These are phyloP conservation scores for Hyposoter didymator DNA, from an alignment of 2,888 invertebrate species.

Conservation along the genomic window DNA sequence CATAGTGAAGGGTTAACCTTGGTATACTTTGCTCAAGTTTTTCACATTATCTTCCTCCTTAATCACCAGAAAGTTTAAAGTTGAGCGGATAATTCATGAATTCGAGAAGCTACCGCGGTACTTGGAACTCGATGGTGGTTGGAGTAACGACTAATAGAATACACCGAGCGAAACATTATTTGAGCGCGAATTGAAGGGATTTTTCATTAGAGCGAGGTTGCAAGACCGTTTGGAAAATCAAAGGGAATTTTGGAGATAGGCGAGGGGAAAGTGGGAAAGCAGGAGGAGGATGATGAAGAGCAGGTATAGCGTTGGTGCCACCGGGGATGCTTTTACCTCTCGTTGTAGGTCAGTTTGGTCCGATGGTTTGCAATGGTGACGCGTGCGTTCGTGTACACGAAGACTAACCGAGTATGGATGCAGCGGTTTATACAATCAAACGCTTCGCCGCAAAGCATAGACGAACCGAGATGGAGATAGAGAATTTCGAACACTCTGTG, in stretches of 20 bases:
- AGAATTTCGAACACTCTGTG: constrained; percentile 40
- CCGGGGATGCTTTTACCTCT: constrained; percentile 3
- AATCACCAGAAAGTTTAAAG: neutral
- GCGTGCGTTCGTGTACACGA: constrained; percentile 5
- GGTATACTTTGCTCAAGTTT: neutral
- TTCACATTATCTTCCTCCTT: constrained; percentile 12
- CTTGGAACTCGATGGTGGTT: neutral
- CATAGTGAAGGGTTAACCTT: neutral
- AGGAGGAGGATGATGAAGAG: neutral
- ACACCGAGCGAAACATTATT: constrained; percentile 31
- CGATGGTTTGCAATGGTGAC: constrained; percentile 16
- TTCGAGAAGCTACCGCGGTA: neutral
- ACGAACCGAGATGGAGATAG: constrained; percentile 29
- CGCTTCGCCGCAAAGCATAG: constrained; percentile 37
- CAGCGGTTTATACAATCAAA: constrained; percentile 40
- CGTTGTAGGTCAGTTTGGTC: constrained; percentile 43
- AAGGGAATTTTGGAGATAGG: constrained; percentile 41
- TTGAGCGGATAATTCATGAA: neutral
- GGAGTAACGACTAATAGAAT: neutral
- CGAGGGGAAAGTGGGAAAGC: constrained; percentile 8
- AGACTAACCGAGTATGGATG: constrained; percentile 31
- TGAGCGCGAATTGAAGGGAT: constrained; percentile 27
- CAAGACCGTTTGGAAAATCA: constrained; percentile 43
- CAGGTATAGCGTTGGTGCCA: neutral
- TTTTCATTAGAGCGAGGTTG: constrained; percentile 14